These are phyloP conservation scores for Junonia oenone DNA, from an alignment of 2,888 invertebrate species.

Conservation along the genomic window DNA sequence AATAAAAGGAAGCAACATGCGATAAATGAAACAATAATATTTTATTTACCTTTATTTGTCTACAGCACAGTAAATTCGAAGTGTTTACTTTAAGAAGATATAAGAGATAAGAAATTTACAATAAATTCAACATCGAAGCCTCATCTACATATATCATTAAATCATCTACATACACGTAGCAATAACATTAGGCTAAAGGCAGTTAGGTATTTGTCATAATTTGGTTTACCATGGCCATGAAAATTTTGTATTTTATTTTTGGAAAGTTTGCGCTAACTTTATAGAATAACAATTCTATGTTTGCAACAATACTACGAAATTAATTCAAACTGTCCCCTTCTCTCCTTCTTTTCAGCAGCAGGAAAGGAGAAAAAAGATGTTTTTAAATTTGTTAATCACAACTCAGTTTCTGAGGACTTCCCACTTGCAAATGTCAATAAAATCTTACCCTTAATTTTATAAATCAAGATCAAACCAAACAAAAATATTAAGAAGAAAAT, in stretches of 20 bases:
- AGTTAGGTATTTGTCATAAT: slow-evolving; percentile 50
- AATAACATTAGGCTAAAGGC: slow-evolving; percentile 49
- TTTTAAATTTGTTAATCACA: slow-evolving; percentile 42
- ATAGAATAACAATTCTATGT: slow-evolving; percentile 61
- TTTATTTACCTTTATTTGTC: slow-evolving; percentile 62
- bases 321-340: slow-evolving; percentile 70
- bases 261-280: slow-evolving; percentile 56
- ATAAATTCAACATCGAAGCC: slow-evolving; percentile 64
- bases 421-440: slow-evolving; percentile 27
- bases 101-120: slow-evolving; percentile 60
- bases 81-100: slow-evolving; percentile 32
- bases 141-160: slow-evolving; percentile 52
- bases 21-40: slow-evolving; percentile 59
- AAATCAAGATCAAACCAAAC: background rate
- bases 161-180: slow-evolving; percentile 55
- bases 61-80: slow-evolving; percentile 55
- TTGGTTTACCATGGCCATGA: slow-evolving; percentile 71
- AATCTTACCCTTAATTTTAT: background rate
- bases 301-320: slow-evolving; percentile 58
- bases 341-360: slow-evolving; percentile 71
- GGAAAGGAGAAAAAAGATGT: slow-evolving; percentile 63
- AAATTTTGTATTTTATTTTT: slow-evolving; percentile 44
- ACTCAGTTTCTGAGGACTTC: slow-evolving; percentile 34
- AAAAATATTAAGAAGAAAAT: background rate
- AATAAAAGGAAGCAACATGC: slow-evolving; percentile 37